These are phyloP conservation scores for Pyrocephalus nanus DNA, from an alignment of 2,797 vertebrate genomes.

Conservation along the genomic window DNA sequence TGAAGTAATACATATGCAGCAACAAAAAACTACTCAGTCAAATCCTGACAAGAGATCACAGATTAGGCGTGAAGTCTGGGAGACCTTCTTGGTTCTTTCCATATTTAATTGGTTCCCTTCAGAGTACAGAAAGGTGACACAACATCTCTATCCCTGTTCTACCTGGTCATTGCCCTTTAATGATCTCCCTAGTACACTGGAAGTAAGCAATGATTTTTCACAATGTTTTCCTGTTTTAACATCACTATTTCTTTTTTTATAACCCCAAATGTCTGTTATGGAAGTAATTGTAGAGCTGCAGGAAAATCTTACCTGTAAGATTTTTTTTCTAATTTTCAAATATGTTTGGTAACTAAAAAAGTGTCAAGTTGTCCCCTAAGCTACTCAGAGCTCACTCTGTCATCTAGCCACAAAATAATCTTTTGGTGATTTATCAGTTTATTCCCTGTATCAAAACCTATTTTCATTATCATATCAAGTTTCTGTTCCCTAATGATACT, in stretches of 20 bases:
- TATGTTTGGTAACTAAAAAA: not conserved
- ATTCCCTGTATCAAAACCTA: not conserved
- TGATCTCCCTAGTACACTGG: not conserved
- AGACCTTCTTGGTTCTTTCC: not conserved
- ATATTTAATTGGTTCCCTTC: not conserved
- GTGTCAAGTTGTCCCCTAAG: not conserved
- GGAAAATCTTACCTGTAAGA: not conserved
- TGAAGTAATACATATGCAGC: not conserved
- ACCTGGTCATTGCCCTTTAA: not conserved
- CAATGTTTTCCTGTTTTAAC: not conserved
- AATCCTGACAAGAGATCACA: not conserved
- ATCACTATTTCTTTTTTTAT: not conserved
- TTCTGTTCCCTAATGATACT: not conserved
- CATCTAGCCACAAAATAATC: not conserved
- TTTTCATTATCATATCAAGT: slow-evolving; percentile 21
- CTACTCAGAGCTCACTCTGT: not conserved
- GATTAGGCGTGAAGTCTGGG: not conserved
- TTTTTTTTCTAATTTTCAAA: not conserved
- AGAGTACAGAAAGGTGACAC: not conserved
- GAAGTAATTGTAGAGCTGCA: not conserved
- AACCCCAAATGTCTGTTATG: not conserved
- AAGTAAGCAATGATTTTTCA: not conserved
- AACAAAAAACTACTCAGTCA: not conserved
- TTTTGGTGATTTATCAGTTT: not conserved
- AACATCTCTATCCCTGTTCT: not conserved